Evolutionary conservation across 2,113 vertebrate species (phyloP).

Genomic region (Redunca redunca): DNA sequence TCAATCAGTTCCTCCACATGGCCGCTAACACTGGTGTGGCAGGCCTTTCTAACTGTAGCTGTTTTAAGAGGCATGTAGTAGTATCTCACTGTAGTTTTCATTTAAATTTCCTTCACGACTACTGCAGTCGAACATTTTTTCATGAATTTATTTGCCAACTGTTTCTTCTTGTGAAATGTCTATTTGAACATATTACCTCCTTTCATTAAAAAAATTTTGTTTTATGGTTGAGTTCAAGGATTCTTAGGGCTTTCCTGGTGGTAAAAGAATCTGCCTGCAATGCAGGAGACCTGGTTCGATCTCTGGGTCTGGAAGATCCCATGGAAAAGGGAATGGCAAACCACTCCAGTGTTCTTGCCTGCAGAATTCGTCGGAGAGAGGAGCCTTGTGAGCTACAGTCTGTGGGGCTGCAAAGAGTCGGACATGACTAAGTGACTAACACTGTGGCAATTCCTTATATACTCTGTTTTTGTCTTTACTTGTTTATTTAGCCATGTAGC

Average conservation of each 20-base stretch:
- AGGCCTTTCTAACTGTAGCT: background rate
- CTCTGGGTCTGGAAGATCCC: background rate
- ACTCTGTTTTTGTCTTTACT: background rate
- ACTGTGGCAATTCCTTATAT: background rate
- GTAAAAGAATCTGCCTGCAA: background rate
- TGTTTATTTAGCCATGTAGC: background rate
- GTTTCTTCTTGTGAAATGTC: background rate
- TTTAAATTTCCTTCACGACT: background rate
- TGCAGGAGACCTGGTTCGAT: background rate
- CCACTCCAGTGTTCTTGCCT: background rate
- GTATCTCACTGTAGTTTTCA: background rate
- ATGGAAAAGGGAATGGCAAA: background rate
- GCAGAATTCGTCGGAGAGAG: background rate
- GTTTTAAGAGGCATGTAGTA: background rate
- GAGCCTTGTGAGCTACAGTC: background rate
- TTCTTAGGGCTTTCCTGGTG: background rate
- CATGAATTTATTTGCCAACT: background rate
- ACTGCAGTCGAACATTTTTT: background rate
- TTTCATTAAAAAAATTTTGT: background rate
- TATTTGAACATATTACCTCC: background rate
- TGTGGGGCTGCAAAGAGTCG: background rate
- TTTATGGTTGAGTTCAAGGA: background rate
- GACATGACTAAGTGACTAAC: background rate
- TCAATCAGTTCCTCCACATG: background rate
- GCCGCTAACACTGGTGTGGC: background rate